Evolutionary conservation across 2,113 vertebrate genomes (phyloP), one percentile per base, ranked within the genome.

Genomic region (Tenebrosternarchus preto): DNA sequence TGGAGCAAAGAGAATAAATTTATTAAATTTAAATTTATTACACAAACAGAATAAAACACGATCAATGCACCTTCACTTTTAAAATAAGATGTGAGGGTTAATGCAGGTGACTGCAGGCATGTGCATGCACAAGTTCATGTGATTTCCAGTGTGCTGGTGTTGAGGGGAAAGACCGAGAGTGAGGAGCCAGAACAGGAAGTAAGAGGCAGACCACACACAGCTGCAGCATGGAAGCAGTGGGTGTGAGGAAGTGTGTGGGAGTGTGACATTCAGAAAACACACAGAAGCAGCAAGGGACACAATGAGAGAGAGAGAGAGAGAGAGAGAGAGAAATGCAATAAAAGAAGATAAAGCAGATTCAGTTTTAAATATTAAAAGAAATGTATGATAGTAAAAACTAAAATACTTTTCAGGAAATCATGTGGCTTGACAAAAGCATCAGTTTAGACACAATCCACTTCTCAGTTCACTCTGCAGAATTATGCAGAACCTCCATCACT

Each of bases 161-260:
- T 24, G 33, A 82, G 69, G 76, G 80, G 82, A 82, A 86, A 86
- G 82, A 80, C 85, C 82, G 82, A 55, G 61, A 84, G 72, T 80
- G 71, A 82, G 61, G 56, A 82, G 85, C 73, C 85, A 86, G 80
- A 86, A 80, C 85, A 84, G 85, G 85, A 86, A 86, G 85, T 84
- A 61, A 66, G 73, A 84, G 70, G 74, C 80, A 84, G 85, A 86
- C 85, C 85, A 86, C 82, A 84, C 85, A 86, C 85, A 86, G 85
- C 80, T 86, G 82, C 82, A 80, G 73, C 82, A 84, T 82, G 82
- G 85, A 84, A 83, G 78, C 76, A 83, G 85, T 84, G 85, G 85
- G 82, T 86, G 82, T 86, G 82, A 86, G 85, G 85, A 86, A 86
- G 85, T 86, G 85, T 86, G 85, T 84, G 82, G 85, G 85, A 84